These are phyloP conservation scores for Coelogynopora nodosa DNA, from an alignment of 2,888 invertebrate genomes.

Conservation along the genomic window DNA sequence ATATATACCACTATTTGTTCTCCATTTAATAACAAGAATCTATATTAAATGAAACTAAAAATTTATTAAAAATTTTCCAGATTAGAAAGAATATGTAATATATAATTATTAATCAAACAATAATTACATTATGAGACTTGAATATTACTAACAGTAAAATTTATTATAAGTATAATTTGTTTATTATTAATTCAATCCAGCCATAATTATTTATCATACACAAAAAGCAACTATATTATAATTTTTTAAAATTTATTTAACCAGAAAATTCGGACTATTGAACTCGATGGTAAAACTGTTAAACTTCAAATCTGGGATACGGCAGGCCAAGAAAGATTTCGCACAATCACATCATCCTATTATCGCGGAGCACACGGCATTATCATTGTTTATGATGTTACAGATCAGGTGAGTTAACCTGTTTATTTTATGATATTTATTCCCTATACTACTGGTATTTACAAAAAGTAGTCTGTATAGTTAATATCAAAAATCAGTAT, in stretches of 20 bases:
- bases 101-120: too few relatives aligned
- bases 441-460: background rate
- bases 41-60: too few relatives aligned
- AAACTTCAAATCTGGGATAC: conserved; percentile 89
- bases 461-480: background rate
- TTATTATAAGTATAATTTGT: too few relatives aligned
- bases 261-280: conserved; percentile 97
- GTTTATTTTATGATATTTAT: background rate
- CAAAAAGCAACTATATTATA: too few relatives aligned
- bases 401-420: conserved; percentile 90
- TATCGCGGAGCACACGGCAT: conserved; percentile 99
- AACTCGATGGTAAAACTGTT: conserved; percentile 96
- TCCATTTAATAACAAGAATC: too few relatives aligned
- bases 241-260: conserved; percentile 52
- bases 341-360: conserved; percentile 97
- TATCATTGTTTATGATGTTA: conserved; percentile 99
- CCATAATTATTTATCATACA: too few relatives aligned
- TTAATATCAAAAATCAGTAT: background rate
- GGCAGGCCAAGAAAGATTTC: conserved; percentile 96
- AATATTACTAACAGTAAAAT: too few relatives aligned
- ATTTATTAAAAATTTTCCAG: too few relatives aligned
- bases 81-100: too few relatives aligned
- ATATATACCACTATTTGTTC: too few relatives aligned
- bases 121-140: too few relatives aligned
- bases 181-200: too few relatives aligned